Conservation (phyloP, 2,113 vertebrate genomes). For the rat (Rattus norvegicus) region GRCr8 NC_086021.1:78404001-78404500, state of each 20-base stretch:
- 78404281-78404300: slow-evolving; percentile 79
- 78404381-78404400: slow-evolving; percentile 53
- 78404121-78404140: slow-evolving; percentile 75
- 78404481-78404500: slow-evolving; percentile 65
- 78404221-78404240: slow-evolving; percentile 84
- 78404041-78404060: slow-evolving; percentile 76
- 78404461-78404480: slow-evolving; percentile 60
- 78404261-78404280: slow-evolving; percentile 79
- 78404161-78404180: slow-evolving; percentile 80
- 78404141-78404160: slow-evolving; percentile 67
- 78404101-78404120: slow-evolving; percentile 77
- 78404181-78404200: slow-evolving; percentile 84
- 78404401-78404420: slow-evolving; percentile 67
- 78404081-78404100: slow-evolving; percentile 78
- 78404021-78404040: slow-evolving; percentile 61
- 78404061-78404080: slow-evolving; percentile 77
- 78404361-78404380: slow-evolving; percentile 82
- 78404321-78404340: slow-evolving; percentile 81
- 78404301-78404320: slow-evolving; percentile 84
- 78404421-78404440: slow-evolving; percentile 55
- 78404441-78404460: slow-evolving; percentile 57
- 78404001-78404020: slow-evolving; percentile 76
- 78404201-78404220: slow-evolving; percentile 84
- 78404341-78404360: slow-evolving; percentile 81
- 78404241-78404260: slow-evolving; percentile 86